These are phyloP conservation scores for Nephrotoma guestfalica DNA, from an alignment of 2,888 invertebrate species.

Conservation along the genomic window DNA sequence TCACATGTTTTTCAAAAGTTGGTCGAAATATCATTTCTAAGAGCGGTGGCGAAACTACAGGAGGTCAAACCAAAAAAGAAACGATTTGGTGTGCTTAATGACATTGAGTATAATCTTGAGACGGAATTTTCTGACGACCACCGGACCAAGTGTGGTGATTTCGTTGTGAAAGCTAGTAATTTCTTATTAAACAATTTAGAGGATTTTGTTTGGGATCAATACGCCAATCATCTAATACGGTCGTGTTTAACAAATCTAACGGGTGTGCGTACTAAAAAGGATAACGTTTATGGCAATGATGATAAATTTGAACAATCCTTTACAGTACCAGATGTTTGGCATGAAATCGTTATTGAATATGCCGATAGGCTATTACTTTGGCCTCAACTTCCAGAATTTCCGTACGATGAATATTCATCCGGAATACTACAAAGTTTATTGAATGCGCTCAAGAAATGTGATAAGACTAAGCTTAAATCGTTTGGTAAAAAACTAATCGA, in stretches of 20 bases:
- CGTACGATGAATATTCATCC: constrained; percentile 52
- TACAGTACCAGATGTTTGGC: constrained; percentile 42
- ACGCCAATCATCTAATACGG: constrained; percentile 62
- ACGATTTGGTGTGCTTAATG: constrained; percentile 18
- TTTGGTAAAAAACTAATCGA: constrained; percentile 49
- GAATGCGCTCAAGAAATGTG: constrained; percentile 40
- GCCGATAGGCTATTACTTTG: constrained; percentile 47
- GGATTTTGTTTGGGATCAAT: constrained; percentile 64
- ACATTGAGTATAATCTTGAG: constrained; percentile 24
- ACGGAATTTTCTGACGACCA: constrained; percentile 34
- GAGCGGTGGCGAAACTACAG: constrained; percentile 17
- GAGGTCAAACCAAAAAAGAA: constrained; percentile 18
- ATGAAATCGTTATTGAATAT: constrained; percentile 47
- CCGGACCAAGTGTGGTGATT: constrained; percentile 41
- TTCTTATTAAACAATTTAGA: constrained; percentile 73
- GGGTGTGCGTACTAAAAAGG: constrained; percentile 42
- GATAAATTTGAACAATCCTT: constrained; percentile 26
- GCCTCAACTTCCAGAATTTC: constrained; percentile 65
- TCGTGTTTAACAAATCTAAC: constrained; percentile 54
- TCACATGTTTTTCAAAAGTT: constrained; percentile 67
- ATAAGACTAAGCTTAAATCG: constrained; percentile 43
- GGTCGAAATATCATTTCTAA: constrained; percentile 26
- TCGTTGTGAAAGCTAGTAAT: constrained; percentile 54
- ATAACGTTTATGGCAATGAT: constrained; percentile 33
- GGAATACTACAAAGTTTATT: constrained; percentile 49